Evolutionary conservation across 2,888 invertebrate genomes (phyloP).

Genomic region (Allygus modestus): DNA sequence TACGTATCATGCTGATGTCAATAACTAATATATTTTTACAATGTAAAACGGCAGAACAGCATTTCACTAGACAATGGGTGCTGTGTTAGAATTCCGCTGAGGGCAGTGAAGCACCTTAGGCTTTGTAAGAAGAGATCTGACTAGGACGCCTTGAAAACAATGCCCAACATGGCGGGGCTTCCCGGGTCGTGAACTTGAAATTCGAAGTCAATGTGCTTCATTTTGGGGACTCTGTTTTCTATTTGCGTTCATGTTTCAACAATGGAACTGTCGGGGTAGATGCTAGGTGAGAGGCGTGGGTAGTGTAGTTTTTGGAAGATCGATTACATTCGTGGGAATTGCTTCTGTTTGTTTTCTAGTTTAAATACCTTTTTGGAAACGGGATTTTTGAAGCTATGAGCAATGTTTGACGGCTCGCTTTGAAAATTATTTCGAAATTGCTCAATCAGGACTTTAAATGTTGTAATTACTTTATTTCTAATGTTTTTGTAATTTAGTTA

Average conservation of each 20-base stretch:
- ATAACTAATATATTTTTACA: background rate
- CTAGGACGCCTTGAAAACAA: background rate
- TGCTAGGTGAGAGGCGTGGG: background rate
- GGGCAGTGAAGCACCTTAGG: background rate
- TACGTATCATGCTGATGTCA: background rate
- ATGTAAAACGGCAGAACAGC: background rate
- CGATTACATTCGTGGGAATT: background rate
- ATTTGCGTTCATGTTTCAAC: background rate
- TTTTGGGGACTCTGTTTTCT: background rate
- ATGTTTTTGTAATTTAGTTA: no score
- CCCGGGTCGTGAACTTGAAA: background rate
- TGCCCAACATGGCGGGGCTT: background rate
- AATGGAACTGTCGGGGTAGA: background rate
- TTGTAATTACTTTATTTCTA: no score
- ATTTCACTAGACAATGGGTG: background rate
- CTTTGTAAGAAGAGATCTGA: conserved; percentile 21
- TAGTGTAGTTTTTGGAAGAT: no score
- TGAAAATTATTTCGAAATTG: no score
- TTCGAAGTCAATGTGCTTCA: background rate
- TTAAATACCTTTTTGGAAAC: no score
- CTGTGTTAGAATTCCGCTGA: conserved; percentile 21
- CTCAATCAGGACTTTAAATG: no score
- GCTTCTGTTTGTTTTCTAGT: no score
- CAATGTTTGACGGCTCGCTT: no score
- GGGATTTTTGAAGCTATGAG: no score